These are phyloP conservation scores for Hemichromis elongatus DNA, from an alignment of 2,113 vertebrate genomes.

Conservation along the genomic window DNA sequence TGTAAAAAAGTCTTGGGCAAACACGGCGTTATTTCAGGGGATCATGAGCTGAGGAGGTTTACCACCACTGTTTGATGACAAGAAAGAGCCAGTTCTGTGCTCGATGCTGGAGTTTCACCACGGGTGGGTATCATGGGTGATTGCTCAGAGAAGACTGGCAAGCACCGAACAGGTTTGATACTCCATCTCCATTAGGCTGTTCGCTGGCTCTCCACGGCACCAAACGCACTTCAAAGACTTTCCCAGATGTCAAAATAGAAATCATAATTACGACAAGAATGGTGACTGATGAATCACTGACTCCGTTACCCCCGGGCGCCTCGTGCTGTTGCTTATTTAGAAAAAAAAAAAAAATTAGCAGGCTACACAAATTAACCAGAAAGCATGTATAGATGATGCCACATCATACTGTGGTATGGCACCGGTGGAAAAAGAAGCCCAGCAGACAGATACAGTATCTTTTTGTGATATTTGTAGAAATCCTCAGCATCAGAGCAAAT, in stretches of 20 bases:
- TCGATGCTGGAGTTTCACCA: neutral
- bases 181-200: conserved; percentile 25
- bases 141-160: conserved; percentile 5
- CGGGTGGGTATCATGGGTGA: conserved; percentile 34
- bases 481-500: neutral
- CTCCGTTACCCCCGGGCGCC: conserved; percentile 8
- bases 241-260: conserved; percentile 45
- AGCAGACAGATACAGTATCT: conserved; percentile 1
- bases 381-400: neutral
- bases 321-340: conserved; percentile 14
- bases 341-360: conserved; percentile 8
- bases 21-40: neutral
- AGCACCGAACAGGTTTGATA: neutral
- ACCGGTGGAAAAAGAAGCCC: neutral
- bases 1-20: neutral
- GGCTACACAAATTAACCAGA: conserved; percentile 12
- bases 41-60: neutral
- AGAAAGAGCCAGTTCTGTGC: neutral
- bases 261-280: conserved; percentile 51
- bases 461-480: conserved; percentile 30
- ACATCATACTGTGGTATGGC: neutral
- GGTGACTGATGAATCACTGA: conserved; percentile 49
- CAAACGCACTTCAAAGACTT: conserved; percentile 45
- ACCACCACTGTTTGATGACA: neutral
- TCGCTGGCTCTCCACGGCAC: conserved; percentile 3